phyloP scores from a whole-genome alignment of 2,797 vertebrate genomes.

The Diceros bicornis region DNA sequence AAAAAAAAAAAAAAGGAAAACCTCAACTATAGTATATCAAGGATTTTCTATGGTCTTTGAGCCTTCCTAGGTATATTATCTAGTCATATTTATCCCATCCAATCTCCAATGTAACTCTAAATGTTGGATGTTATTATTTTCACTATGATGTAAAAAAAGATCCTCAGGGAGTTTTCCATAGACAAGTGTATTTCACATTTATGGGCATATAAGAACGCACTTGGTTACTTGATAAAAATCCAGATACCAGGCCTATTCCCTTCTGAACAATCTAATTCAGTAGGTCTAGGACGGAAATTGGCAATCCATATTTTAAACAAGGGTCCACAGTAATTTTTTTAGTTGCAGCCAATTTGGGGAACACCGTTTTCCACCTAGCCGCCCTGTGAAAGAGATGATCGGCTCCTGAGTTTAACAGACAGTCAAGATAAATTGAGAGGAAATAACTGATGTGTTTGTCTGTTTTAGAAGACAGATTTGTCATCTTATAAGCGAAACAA shows the following conservation, averaged over 20 bases:
- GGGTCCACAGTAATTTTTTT: not conserved
- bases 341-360: not conserved
- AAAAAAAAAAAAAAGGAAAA: not conserved
- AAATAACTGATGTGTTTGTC: not conserved
- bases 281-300: not conserved
- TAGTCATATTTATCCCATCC: not conserved
- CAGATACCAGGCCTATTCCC: not conserved
- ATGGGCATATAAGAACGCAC: not conserved
- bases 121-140: not conserved
- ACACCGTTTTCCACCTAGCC: not conserved
- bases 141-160: not conserved
- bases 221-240: not conserved
- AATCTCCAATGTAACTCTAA: not conserved
- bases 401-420: not conserved
- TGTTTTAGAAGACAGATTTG: slow-evolving; percentile 6
- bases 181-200: not conserved
- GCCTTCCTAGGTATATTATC: not conserved
- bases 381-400: not conserved
- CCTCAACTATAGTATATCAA: not conserved
- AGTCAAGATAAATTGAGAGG: not conserved
- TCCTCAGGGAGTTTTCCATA: not conserved
- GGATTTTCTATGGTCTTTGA: not conserved
- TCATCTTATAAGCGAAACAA: slow-evolving; percentile 5
- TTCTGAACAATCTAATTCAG: not conserved
- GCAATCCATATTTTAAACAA: not conserved